phyloP scores from a whole-genome alignment of 1,140 invertebrate genomes.

The Aplysia californica region DNA sequence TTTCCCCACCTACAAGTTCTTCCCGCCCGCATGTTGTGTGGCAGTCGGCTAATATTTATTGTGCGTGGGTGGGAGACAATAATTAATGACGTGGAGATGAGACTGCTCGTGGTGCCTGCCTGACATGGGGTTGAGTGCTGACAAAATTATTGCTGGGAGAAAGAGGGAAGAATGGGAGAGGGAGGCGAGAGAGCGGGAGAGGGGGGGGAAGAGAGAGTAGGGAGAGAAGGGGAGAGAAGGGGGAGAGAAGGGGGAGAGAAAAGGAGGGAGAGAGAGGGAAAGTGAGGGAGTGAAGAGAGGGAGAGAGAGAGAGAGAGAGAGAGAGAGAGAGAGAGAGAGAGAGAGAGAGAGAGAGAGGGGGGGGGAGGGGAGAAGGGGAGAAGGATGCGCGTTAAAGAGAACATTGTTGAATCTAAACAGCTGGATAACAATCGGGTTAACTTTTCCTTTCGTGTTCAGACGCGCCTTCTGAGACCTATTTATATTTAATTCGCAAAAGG shows the following conservation, averaged over 20 bases:
- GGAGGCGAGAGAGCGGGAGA: background rate
- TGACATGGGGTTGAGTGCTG: background rate
- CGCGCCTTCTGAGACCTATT: background rate
- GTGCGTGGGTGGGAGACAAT: background rate
- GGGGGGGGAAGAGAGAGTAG: background rate
- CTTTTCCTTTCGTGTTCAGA: background rate
- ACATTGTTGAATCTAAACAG: background rate
- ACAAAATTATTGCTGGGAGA: background rate
- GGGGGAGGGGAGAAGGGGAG: background rate
- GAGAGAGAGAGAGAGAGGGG: background rate
- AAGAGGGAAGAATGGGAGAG: background rate
- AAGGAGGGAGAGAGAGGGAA: background rate
- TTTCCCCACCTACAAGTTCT: no score
- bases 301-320: no score
- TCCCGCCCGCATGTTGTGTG: background rate
- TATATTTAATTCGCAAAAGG: background rate
- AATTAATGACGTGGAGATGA: background rate
- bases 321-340: background rate
- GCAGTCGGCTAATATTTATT: background rate
- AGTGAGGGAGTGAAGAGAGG: background rate
- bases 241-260: background rate
- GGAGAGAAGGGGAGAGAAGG: background rate
- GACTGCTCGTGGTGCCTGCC: background rate
- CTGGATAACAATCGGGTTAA: background rate
- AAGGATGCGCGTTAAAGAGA: background rate